Conservation (phyloP, 2,797 vertebrate species). For the Hipposideros larvatus region DNA sequence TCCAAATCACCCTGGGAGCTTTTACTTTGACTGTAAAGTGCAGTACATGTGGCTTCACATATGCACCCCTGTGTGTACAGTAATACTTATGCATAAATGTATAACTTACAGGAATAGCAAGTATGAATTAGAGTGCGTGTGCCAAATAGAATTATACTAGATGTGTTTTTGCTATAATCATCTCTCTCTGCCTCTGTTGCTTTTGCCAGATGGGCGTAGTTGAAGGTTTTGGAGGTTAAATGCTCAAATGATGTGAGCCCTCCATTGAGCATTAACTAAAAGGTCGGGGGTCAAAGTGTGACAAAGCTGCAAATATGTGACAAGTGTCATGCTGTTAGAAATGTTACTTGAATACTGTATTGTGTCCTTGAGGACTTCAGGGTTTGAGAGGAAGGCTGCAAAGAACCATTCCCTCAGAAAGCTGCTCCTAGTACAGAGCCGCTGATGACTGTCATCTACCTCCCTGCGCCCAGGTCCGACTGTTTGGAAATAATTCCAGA, state of each 20-base stretch:
- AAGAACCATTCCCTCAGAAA: neutral
- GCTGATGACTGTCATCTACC: accelerated
- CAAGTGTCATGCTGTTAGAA: neutral
- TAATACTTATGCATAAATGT: neutral
- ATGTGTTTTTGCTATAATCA: neutral
- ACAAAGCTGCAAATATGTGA: neutral
- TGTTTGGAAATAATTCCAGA: neutral
- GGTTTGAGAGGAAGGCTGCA: neutral
- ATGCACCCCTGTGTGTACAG: neutral
- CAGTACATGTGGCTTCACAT: neutral
- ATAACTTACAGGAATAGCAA: neutral
- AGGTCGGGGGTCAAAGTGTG: neutral
- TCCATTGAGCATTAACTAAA: neutral
- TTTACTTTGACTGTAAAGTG: neutral
- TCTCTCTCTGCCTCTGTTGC: neutral
- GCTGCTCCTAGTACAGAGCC: neutral
- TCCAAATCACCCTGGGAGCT: neutral
- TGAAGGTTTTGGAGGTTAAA: constrained; percentile 7
- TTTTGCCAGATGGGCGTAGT: neutral
- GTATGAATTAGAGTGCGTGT: neutral
- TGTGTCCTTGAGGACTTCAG: neutral
- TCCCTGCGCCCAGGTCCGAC: neutral
- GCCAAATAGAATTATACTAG: neutral
- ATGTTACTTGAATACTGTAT: neutral
- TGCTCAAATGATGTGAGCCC: neutral